Percentiles rank a stretch among this genome's conserved stretches.
Evolutionary conservation across 2,888 invertebrate genomes (phyloP).

Genomic region (Ennomos quercinarius): DNA sequence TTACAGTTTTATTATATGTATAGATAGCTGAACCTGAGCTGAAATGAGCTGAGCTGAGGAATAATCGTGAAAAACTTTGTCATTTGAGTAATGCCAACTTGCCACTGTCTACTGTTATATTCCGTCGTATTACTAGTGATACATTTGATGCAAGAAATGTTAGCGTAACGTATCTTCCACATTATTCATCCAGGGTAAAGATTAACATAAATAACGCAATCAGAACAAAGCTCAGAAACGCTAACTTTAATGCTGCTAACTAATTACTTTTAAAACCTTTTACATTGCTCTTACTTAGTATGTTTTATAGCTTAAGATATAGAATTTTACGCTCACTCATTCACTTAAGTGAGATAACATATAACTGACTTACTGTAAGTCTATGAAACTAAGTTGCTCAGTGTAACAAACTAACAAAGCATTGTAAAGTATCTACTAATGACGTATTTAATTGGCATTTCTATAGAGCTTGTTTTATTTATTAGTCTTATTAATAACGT

Average conservation of each 20-base stretch:
- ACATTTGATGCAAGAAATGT: background rate
- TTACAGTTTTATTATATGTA: no score
- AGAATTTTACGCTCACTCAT: conserved; percentile 21
- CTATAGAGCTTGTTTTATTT: no score
- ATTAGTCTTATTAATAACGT: no score
- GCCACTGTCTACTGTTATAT: no score
- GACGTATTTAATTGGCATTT: conserved; percentile 7
- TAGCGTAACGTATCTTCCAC: background rate
- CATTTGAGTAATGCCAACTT: no score
- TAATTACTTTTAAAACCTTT: conserved; percentile 56
- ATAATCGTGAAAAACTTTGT: no score
- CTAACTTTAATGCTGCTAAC: conserved; percentile 36
- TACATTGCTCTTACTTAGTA: conserved; percentile 43
- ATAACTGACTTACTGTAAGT: conserved; percentile 23
- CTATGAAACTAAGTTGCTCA: conserved; percentile 27
- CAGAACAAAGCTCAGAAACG: conserved; percentile 29
- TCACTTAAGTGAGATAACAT: conserved; percentile 25
- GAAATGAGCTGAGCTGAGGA: no score
- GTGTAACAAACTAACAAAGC: conserved; percentile 14
- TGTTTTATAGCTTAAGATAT: conserved; percentile 34
- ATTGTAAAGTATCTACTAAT: conserved; percentile 3
- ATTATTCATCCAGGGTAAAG: background rate
- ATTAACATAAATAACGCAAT: conserved; percentile 22
- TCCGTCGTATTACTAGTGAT: no score
- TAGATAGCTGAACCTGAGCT: no score